phyloP scores from a whole-genome alignment of 1,140 invertebrate genomes.

The Danaus melanippus region DNA sequence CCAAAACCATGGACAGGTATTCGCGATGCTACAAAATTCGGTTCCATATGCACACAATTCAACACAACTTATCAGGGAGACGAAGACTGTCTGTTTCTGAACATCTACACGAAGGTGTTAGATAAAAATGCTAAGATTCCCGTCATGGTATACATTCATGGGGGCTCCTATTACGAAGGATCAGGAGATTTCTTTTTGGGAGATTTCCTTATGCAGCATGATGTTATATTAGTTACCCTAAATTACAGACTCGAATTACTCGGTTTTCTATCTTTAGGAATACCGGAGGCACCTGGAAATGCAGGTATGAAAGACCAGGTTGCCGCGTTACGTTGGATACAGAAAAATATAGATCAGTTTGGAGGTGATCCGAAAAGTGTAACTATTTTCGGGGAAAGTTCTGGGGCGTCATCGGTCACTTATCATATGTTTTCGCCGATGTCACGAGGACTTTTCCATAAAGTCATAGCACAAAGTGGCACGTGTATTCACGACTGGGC shows the following conservation, averaged over 20 bases:
- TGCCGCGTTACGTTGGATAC: constrained; percentile 46
- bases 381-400: constrained; percentile 81
- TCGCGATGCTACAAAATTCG: constrained; percentile 31
- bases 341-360: constrained; percentile 72
- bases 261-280: constrained; percentile 75
- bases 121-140: constrained; percentile 35
- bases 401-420: constrained; percentile 77
- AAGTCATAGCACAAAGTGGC: constrained; percentile 73
- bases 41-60: constrained; percentile 30
- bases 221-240: constrained; percentile 22
- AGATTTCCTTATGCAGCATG: constrained; percentile 21
- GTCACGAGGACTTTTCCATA: constrained; percentile 71
- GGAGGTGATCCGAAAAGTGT: constrained; percentile 80
- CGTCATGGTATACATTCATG: constrained; percentile 78
- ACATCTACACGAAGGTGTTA: constrained; percentile 42
- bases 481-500: constrained; percentile 75
- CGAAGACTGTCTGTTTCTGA: constrained; percentile 75
- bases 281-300: constrained; percentile 74
- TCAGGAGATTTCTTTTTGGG: constrained; percentile 18
- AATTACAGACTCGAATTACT: constrained; percentile 30
- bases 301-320: constrained; percentile 78
- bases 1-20: constrained; percentile 30
- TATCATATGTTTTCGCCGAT: constrained; percentile 79
- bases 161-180: constrained; percentile 51
- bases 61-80: constrained; percentile 38